Conservation (phyloP, 2,888 invertebrate species). For the Parapristionchus giblindavisi region DNA sequence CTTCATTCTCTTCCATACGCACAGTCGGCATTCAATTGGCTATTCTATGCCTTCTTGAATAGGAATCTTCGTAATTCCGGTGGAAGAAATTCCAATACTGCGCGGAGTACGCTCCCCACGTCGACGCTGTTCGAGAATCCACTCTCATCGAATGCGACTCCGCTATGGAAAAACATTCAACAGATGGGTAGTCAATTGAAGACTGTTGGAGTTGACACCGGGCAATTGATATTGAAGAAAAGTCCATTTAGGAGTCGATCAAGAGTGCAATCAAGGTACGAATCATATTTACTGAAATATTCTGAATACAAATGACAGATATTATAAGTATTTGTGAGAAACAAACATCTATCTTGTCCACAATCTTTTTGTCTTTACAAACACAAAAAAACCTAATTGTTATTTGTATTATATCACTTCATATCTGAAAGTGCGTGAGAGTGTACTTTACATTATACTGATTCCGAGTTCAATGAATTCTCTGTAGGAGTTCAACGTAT, state of each 20-base stretch:
- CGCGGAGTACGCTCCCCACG: constrained; percentile 25
- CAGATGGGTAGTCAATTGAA: constrained; percentile 62
- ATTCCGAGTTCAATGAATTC: too few relatives aligned
- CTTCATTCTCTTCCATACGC: constrained; percentile 66
- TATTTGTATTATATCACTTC: too few relatives aligned
- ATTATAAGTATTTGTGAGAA: neutral
- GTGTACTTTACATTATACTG: too few relatives aligned
- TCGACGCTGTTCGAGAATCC: constrained; percentile 37
- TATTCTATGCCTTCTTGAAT: constrained; percentile 69
- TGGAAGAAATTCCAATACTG: constrained; percentile 28
- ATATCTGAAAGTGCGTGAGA: too few relatives aligned
- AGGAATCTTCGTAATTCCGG: constrained; percentile 53
- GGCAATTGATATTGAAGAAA: constrained; percentile 54
- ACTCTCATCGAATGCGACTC: constrained; percentile 46
- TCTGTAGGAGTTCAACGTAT: constrained; percentile 30
- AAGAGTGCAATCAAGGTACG: constrained; percentile 59
- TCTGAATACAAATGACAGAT: neutral
- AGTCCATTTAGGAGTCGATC: constrained; percentile 62
- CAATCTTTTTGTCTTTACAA: too few relatives aligned
- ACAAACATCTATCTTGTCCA: too few relatives aligned
- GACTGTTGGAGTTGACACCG: constrained; percentile 59
- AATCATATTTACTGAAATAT: neutral
- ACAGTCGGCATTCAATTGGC: constrained; percentile 68
- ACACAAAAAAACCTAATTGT: too few relatives aligned
- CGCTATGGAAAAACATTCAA: constrained; percentile 64